Percentiles rank a stretch among this genome's conserved stretches.
Conservation (phyloP, 2,113 vertebrate species). For the Catagonus wagneri region DNA sequence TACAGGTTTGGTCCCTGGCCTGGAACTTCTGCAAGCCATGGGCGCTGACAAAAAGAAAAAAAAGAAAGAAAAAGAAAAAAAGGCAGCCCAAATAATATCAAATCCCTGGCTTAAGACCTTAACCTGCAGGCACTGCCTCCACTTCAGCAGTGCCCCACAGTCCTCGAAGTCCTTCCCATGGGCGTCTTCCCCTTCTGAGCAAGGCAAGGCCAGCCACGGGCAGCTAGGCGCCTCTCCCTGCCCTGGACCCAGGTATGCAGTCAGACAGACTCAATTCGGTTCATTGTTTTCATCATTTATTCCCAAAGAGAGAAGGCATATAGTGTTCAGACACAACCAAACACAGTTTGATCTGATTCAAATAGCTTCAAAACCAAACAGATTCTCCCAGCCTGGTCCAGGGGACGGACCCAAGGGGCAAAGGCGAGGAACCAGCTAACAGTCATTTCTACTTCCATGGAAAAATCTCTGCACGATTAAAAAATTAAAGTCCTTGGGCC, state of each 20-base stretch:
- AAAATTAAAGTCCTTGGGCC: conserved; percentile 82
- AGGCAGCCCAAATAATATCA: background rate
- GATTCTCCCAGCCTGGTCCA: conserved; percentile 72
- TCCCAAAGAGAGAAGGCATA: conserved; percentile 67
- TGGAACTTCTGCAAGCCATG: too few relatives aligned
- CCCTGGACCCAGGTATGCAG: background rate
- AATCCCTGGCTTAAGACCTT: background rate
- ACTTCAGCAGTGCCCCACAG: background rate
- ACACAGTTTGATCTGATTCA: conserved; percentile 60
- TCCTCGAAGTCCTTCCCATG: background rate
- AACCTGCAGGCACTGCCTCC: background rate
- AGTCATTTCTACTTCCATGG: conserved; percentile 84
- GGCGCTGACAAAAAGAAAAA: too few relatives aligned
- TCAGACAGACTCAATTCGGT: background rate
- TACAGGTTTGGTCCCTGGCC: too few relatives aligned
- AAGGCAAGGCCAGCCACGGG: background rate
- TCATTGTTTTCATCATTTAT: conserved; percentile 62
- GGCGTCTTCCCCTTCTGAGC: background rate
- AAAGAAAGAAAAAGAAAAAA: too few relatives aligned
- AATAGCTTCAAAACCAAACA: conserved; percentile 72
- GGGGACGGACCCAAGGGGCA: conserved; percentile 62
- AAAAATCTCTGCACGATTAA: conserved; percentile 87
- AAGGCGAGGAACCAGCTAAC: conserved; percentile 81
- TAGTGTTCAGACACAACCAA: conserved; percentile 18
- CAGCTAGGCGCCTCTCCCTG: background rate